Base-by-base conservation (phyloP, 2,888 invertebrate genomes). In the Pasiphila rectangulata region DNA sequence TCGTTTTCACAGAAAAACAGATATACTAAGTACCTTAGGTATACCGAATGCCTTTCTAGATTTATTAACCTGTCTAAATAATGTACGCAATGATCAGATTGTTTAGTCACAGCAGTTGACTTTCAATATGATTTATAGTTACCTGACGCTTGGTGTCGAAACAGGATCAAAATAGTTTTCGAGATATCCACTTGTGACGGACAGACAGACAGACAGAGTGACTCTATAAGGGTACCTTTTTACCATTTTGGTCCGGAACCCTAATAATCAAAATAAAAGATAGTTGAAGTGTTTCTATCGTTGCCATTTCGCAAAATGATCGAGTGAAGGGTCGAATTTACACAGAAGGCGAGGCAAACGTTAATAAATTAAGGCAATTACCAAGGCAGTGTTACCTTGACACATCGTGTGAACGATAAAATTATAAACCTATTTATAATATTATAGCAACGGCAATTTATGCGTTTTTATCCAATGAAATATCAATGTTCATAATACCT, bases 321-420 rank as follows among this genome's bases (percentile, higher is more conserved):
- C 48, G 50, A 72, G 69, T 68, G 69, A 69, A 70, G 65, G 72
- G 69, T 57, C 56, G 50, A 54, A 43, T 62, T 54, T 41, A 62
- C 56, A 61, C 63, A 68, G 66, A 68, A 69, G 67, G 68, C 67
- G 64, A 67, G 61, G 61, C 61, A 62, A 68, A 68, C 67, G 69
- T 69, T 74, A 69, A 72, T 77, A 77, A 67, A 79, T 78, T 76
- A 72, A 69, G 57, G 57, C 75, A 77, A 79, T 80, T 77, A 75
- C 67, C 63, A 69, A 70, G 69, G 68, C 71, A 67, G 53, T 68
- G 69, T 72, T 70, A 71, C 77, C 76, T 77, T 78, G 74, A 73
- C 60, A 57, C 49, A 61, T 46, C 53, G 63, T 50, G 54, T 50
- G 47, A 52, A 52, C 52, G 51, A 61, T 62, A 58, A n/a, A 61